Evolutionary conservation across 2,888 invertebrate species (phyloP).

Genomic region (Dimorphilus gyrociliatus): DNA sequence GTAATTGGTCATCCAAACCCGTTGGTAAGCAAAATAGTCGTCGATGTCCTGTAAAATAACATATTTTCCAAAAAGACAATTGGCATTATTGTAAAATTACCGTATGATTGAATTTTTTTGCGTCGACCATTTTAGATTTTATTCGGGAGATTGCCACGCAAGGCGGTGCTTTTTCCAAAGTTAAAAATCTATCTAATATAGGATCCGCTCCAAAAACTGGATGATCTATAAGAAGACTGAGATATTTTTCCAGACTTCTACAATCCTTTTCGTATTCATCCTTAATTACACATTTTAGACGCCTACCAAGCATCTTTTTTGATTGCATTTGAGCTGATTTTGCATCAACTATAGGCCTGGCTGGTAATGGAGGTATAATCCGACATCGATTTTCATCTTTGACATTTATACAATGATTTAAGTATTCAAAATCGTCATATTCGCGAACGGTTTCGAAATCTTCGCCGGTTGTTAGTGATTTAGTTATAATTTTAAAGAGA

Average conservation of each 20-base stretch:
- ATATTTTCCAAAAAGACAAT: conserved; percentile 2
- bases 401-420: conserved; percentile 37
- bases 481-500: too few species aligned
- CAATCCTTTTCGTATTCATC: conserved; percentile 38
- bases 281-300: conserved; percentile 32
- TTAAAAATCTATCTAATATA: conserved; percentile 27
- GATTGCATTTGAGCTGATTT: conserved; percentile 34
- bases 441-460: too few species aligned
- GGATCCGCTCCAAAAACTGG: conserved; percentile 28
- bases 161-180: too few species aligned
- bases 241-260: conserved; percentile 33
- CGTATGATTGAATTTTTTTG: conserved; percentile 23
- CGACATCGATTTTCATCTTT: conserved; percentile 30
- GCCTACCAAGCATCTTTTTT: conserved; percentile 31
- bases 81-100: conserved; percentile 7
- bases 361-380: conserved; percentile 39
- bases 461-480: too few species aligned
- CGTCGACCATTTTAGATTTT: conserved; percentile 30
- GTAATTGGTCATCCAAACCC: conserved; percentile 33
- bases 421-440: conserved; percentile 39
- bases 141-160: too few species aligned
- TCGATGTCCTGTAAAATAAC: conserved; percentile 29
- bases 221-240: conserved; percentile 28
- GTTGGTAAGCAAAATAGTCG: conserved; percentile 36
- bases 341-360: conserved; percentile 32